Base-by-base conservation (phyloP, 2,113 vertebrate genomes). In the Hippopotamus amphibius region DNA sequence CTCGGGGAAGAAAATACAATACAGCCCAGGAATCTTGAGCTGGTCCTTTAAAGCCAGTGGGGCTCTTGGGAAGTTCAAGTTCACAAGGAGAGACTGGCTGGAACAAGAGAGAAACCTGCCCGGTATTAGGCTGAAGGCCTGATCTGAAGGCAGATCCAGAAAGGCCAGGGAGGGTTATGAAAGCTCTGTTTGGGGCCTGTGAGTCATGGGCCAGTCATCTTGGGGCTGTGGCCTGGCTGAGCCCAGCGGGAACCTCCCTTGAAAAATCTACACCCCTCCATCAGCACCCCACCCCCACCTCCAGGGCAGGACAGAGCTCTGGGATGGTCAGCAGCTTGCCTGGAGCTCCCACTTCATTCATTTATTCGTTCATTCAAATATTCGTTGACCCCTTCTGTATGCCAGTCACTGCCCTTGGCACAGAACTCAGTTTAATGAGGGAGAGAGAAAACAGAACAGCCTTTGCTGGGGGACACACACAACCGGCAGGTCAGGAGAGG, bases 161-260 rank as follows among this genome's bases (percentile, higher is more conserved):
- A 76, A 84, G 71, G 90, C 53, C 77, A 11, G 48, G 11, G 50
- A 53, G 19, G 33, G 59, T 50, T 69, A 63, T 22, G 26, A 37
- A 46, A 53, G 24, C 63, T 43, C 43, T 59, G 37, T 77, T 43
- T 88, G 76, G 66, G 77, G 83, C 76, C 69, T 21, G 22, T 69
- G 93, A 96, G 66, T 95, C 93, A 77, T 2, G 33, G 28, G 72
- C 85, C 69, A 55, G 88, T 86, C 84, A 59, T 46, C 37, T 4
- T 16, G 30, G 77, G 88, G 33, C 57, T 43, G 63, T 17, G 86
- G 85, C 24, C 16, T 21, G 46, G 65, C 91, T 22, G 37, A 87
- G 59, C 43, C n/a, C 43, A n/a, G 26, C 41, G 48, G 66, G 85
- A 91, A 41, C 43, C 59, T 66, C 71, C 61, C 69, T 59, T 3